Conservation (phyloP, 1,140 invertebrate genomes). For the Orchestia grillus region DNA sequence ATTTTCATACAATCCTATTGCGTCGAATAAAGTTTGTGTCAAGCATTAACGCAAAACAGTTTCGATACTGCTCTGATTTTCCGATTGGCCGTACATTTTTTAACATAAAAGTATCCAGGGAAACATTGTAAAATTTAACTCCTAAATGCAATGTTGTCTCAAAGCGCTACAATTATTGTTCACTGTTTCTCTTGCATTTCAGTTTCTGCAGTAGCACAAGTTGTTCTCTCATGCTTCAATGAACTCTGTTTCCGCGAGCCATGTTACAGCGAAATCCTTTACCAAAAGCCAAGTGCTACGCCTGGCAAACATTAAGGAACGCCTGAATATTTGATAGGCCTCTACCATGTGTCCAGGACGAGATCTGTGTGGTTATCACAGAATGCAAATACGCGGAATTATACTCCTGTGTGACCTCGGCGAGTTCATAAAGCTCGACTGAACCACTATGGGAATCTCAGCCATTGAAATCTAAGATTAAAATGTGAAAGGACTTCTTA, state of each 20-base stretch:
- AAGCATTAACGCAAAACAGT: neutral
- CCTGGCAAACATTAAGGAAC: constrained; percentile 7
- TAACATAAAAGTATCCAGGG: neutral
- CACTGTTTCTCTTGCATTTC: neutral
- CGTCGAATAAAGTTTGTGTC: neutral
- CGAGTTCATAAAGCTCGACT: neutral
- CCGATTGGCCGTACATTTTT: neutral
- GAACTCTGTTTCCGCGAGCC: neutral
- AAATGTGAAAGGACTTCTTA: neutral
- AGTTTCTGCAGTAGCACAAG: neutral
- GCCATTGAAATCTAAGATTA: neutral
- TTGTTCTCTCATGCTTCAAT: neutral
- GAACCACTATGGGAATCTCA: neutral
- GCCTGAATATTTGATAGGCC: neutral
- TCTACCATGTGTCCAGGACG: neutral
- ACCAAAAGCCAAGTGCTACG: neutral
- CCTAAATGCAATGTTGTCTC: neutral
- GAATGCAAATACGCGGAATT: neutral
- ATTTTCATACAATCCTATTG: neutral
- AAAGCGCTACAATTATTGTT: neutral
- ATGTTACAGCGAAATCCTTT: neutral
- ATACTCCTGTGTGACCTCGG: neutral
- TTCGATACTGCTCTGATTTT: neutral
- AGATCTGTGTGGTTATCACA: neutral
- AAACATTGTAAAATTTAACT: neutral